phyloP scores from a whole-genome alignment of 2,797 vertebrate species.

The Sus cebifrons region DNA sequence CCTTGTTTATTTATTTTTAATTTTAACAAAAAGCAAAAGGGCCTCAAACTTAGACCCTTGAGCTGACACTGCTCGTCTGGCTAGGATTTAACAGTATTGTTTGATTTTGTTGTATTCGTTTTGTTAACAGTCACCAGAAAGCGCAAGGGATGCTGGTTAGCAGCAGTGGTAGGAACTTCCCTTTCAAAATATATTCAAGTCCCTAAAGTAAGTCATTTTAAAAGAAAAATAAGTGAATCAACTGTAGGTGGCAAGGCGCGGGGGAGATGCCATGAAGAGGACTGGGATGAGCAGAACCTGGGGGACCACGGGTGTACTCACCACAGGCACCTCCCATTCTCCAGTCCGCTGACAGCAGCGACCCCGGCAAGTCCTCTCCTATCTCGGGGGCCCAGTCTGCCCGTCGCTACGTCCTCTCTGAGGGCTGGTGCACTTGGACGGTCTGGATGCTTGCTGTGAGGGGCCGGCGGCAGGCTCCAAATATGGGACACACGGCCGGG shows the following conservation, averaged over 20 bases:
- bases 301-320: not conserved
- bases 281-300: not conserved
- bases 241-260: not conserved
- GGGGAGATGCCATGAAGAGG: not conserved
- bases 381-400: not conserved
- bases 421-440: not conserved
- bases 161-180: not conserved
- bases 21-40: not conserved
- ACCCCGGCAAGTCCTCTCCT: not conserved
- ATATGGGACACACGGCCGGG: not conserved
- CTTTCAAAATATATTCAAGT: not conserved
- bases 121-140: not conserved
- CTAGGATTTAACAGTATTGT: not conserved
- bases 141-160: not conserved
- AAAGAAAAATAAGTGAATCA: not conserved
- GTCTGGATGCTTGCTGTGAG: not conserved
- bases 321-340: rapidly evolving
- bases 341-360: rapidly evolving
- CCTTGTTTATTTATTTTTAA: not conserved
- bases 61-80: not conserved
- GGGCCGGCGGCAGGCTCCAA: too few species aligned
- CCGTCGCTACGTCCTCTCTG: not conserved
- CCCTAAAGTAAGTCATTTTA: not conserved
- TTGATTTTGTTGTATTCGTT: not conserved
- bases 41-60: not conserved